Percentiles rank a stretch among this genome's conserved stretches.
Conservation (phyloP, 2,888 invertebrate species). For the Rotaria sp. region DNA sequence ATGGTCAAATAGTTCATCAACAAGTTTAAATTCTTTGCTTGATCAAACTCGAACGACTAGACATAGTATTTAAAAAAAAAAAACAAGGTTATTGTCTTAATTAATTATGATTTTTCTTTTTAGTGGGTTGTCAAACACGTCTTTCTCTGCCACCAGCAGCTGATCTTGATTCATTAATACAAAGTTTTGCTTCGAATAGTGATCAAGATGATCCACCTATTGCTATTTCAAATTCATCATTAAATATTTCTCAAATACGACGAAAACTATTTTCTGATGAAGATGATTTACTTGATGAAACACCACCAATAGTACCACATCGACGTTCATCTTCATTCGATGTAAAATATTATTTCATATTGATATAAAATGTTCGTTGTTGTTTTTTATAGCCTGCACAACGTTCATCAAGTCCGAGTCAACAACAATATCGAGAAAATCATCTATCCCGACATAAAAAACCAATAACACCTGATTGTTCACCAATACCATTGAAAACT, state of each 20-base stretch:
- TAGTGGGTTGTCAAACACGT: constrained; percentile 28
- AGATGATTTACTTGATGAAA: neutral
- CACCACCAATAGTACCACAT: neutral
- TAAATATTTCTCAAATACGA: constrained; percentile 24
- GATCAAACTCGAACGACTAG: neutral
- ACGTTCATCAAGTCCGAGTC: constrained; percentile 3
- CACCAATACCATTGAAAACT: neutral
- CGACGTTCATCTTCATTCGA: neutral
- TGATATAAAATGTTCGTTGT: too few relatives aligned
- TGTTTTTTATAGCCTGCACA: neutral
- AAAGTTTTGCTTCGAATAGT: constrained; percentile 1
- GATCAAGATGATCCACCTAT: neutral
- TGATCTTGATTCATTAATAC: constrained; percentile 11
- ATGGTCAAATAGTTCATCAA: neutral
- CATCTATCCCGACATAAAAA: neutral
- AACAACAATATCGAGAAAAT: neutral
- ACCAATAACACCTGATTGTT: neutral
- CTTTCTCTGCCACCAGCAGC: neutral
- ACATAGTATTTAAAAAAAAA: neutral
- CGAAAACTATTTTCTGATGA: constrained; percentile 2
- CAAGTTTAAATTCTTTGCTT: neutral
- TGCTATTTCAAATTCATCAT: neutral
- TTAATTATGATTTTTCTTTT: neutral
- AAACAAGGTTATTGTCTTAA: neutral
- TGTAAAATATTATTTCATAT: neutral